A percentile compares a stretch with the other conserved stretches of the same genome.
Evolutionary conservation across 2,113 vertebrate genomes (phyloP).

Genomic region (Bettongia penicillata): DNA sequence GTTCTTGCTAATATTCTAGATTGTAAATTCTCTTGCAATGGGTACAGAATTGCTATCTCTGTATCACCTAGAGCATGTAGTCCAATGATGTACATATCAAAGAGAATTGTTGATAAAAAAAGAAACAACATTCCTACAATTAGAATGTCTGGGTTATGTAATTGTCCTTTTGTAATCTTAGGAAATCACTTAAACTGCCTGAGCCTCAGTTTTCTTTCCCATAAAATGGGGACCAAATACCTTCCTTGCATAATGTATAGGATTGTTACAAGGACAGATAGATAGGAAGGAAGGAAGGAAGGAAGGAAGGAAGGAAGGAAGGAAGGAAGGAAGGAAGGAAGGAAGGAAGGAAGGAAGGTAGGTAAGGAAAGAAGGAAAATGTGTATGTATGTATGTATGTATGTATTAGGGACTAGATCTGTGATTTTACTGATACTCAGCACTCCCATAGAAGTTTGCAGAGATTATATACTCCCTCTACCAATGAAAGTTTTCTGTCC

Average conservation of each 20-base stretch:
- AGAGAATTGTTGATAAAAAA: not conserved
- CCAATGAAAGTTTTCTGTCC: not conserved
- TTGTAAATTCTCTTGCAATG: not conserved
- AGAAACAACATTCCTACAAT: not conserved
- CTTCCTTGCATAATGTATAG: not conserved
- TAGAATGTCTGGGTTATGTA: not conserved
- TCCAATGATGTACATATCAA: not conserved
- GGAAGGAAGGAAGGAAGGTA: no score
- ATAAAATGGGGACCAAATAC: not conserved
- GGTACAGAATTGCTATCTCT: not conserved
- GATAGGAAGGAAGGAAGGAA: no score
- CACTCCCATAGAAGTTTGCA: no score
- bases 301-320: no score
- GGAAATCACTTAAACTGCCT: not conserved
- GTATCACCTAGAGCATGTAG: not conserved
- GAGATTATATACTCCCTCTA: not conserved
- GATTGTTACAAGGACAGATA: not conserved
- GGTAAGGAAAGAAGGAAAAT: no score
- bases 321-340: no score
- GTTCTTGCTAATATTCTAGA: not conserved
- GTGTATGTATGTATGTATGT: no score
- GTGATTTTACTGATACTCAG: no score
- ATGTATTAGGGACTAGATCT: no score
- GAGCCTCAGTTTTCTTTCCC: not conserved
- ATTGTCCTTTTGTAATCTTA: not conserved